phyloP scores from a whole-genome alignment of 2,113 vertebrate species.

The Pedionomus torquatus region DNA sequence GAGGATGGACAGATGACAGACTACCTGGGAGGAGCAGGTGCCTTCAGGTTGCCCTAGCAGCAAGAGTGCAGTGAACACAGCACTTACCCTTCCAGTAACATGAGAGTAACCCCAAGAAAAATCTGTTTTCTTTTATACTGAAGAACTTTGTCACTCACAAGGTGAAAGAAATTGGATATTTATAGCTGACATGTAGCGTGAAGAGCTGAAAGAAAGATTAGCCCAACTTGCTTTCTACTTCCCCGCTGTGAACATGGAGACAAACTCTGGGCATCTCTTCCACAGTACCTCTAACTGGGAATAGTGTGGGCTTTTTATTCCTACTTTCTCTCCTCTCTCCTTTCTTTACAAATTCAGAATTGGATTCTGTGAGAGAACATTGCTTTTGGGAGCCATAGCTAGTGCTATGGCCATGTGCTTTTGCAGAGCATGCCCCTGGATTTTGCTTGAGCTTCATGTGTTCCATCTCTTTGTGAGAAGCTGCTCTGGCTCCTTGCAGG shows the following conservation, averaged over 20 bases:
- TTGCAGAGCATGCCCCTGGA: rapidly evolving
- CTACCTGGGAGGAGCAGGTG: rapidly evolving
- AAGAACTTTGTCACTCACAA: not conserved
- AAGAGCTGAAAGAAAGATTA: not conserved
- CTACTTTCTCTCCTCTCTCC: rapidly evolving
- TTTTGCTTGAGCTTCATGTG: rapidly evolving
- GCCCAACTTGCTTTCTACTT: not conserved
- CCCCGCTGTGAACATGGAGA: rapidly evolving
- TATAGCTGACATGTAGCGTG: not conserved
- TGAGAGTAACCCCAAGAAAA: not conserved
- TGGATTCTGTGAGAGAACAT: too few relatives aligned
- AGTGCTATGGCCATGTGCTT: rapidly evolving
- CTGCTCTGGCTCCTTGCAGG: not conserved
- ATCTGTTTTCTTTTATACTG: not conserved
- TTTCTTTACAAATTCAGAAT: not conserved
- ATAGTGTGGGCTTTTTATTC: rapidly evolving
- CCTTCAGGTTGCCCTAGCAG: not conserved
- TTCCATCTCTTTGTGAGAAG: not conserved
- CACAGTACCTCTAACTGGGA: not conserved
- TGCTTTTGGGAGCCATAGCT: not conserved
- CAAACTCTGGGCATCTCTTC: not conserved
- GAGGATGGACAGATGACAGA: not conserved
- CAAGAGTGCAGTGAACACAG: not conserved
- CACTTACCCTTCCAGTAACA: not conserved
- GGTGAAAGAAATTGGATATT: not conserved